These are phyloP conservation scores for Myathropa florea DNA, from an alignment of 2,888 invertebrate species.

Conservation along the genomic window DNA sequence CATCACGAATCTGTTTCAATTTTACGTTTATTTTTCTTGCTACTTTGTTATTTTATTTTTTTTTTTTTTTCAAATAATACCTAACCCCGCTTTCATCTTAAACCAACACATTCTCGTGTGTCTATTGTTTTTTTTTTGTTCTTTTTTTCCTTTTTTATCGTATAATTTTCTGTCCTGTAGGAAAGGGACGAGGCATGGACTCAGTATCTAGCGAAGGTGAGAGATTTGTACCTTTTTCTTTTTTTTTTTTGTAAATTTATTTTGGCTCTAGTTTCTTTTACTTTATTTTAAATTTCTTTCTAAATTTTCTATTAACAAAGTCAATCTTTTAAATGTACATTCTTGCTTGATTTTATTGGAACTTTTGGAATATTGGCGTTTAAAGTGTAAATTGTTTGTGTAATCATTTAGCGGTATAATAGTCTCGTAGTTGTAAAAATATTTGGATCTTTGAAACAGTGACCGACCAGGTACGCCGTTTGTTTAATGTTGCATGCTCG, in stretches of 20 bases:
- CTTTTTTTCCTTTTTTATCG: slow-evolving; percentile 62
- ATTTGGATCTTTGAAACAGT: slow-evolving; percentile 40
- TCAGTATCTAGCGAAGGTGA: slow-evolving; percentile 87
- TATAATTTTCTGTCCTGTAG: slow-evolving; percentile 80
- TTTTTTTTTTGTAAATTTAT: slow-evolving; percentile 39
- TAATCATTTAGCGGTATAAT: background rate
- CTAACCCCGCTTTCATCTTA: slow-evolving; percentile 36
- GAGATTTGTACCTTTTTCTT: slow-evolving; percentile 75
- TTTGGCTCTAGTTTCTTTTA: slow-evolving; percentile 10
- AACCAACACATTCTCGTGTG: slow-evolving; percentile 49
- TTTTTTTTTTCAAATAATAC: background rate
- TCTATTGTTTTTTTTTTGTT: slow-evolving; percentile 66
- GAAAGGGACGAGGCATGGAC: slow-evolving; percentile 87
- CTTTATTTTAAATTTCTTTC: slow-evolving; percentile 18
- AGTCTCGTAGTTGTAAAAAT: background rate
- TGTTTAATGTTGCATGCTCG: slow-evolving; percentile 44
- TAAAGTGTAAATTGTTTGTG: background rate
- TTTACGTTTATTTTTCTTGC: background rate
- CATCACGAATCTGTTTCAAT: background rate
- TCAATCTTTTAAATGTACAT: background rate
- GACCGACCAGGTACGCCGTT: slow-evolving; percentile 61
- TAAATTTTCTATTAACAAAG: slow-evolving; percentile 24
- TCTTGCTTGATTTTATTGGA: background rate
- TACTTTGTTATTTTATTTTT: background rate
- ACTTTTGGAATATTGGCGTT: background rate